Percentiles rank a stretch among this genome's conserved stretches.
These are phyloP conservation scores for Muschampia plurimacula DNA, from an alignment of 2,888 invertebrate genomes.

Conservation along the genomic window DNA sequence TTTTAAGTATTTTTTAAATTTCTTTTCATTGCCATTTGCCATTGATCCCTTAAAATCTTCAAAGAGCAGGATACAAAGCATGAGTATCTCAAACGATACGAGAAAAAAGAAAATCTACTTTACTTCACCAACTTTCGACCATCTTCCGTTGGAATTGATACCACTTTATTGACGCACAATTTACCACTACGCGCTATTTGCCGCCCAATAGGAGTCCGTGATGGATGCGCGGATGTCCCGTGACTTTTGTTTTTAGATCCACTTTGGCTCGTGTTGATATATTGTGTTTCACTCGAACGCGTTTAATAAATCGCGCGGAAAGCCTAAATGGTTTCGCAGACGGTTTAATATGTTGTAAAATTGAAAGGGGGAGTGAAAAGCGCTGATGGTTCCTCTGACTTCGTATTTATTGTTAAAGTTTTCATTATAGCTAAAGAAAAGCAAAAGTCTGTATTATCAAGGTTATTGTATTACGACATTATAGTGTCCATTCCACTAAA, in stretches of 20 bases:
- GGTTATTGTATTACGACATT: too few relatives aligned
- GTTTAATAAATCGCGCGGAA: slow-evolving; percentile 37
- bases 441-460: background rate
- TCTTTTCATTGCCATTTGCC: background rate
- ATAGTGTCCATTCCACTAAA: too few relatives aligned
- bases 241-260: slow-evolving; percentile 51
- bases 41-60: background rate
- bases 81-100: background rate
- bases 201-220: slow-evolving; percentile 66
- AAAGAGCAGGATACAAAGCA: background rate
- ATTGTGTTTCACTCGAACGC: slow-evolving; percentile 38
- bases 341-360: slow-evolving; percentile 25
- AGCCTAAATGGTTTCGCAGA: slow-evolving; percentile 35
- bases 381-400: background rate
- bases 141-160: slow-evolving; percentile 74
- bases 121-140: slow-evolving; percentile 35
- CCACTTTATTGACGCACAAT: slow-evolving; percentile 75
- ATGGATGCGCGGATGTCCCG: slow-evolving; percentile 53
- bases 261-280: slow-evolving; percentile 47
- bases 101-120: background rate
- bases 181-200: slow-evolving; percentile 81
- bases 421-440: background rate
- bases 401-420: background rate
- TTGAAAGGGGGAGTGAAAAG: background rate
- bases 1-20: background rate